Evolutionary conservation across 2,113 vertebrate genomes (phyloP).

Genomic region (Osmerus mordax): DNA sequence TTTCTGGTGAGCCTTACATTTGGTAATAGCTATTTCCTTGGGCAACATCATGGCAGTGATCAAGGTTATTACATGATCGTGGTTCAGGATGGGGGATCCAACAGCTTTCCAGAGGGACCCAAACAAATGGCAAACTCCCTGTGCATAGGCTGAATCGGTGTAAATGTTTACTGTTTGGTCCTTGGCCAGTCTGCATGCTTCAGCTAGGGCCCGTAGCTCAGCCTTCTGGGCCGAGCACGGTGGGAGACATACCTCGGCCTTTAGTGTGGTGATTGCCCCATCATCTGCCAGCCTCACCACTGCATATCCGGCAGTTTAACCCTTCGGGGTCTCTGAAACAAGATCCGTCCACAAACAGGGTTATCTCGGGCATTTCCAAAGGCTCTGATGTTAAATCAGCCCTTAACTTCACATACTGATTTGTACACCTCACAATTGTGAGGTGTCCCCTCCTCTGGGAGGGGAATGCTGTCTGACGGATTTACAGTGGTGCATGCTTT

Average conservation of each 20-base stretch:
- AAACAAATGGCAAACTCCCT: not conserved
- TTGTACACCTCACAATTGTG: constrained; percentile 4
- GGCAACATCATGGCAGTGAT: not conserved
- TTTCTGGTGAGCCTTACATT: too few species aligned
- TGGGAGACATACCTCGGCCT: not conserved
- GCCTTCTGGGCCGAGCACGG: constrained; percentile 8
- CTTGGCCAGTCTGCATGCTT: not conserved
- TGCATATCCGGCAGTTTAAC: not conserved
- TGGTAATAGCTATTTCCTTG: not conserved
- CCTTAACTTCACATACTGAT: not conserved
- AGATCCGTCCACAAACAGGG: not conserved
- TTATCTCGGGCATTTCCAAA: not conserved
- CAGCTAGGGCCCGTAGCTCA: not conserved
- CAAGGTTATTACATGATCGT: not conserved
- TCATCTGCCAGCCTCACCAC: not conserved
- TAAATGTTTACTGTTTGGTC: not conserved
- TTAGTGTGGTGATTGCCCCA: not conserved
- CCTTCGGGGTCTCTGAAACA: not conserved
- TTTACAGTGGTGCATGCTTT: not conserved
- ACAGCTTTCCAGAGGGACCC: not conserved
- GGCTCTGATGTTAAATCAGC: too few species aligned
- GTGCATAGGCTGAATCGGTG: not conserved
- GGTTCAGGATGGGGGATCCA: not conserved
- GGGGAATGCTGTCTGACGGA: not conserved
- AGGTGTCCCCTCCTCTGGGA: not conserved